phyloP scores from a whole-genome alignment of 35 echinoderm and acorn worm species.

The Heliocidaris tuberculata region DNA sequence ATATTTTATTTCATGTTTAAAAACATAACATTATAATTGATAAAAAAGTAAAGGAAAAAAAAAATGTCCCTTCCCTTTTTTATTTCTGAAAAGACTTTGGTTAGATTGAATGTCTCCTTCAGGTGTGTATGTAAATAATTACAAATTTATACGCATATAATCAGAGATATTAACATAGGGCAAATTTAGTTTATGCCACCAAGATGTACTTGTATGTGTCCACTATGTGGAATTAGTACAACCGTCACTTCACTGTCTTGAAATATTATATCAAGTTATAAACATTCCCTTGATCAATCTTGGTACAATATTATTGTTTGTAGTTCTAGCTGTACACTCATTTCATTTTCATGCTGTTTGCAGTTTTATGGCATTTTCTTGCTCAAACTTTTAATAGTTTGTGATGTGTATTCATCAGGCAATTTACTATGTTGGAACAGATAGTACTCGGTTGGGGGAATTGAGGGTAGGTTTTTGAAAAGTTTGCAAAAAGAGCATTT shows the following conservation, averaged over 20 bases:
- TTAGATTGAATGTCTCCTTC: background rate
- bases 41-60: background rate
- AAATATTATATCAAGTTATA: background rate
- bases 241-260: background rate
- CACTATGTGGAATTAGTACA: background rate
- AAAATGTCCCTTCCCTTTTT: background rate
- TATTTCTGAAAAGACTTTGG: background rate
- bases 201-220: constrained; percentile 9
- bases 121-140: background rate
- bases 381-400: background rate
- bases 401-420: background rate
- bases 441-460: too few relatives aligned
- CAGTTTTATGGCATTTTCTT: background rate
- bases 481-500: too few relatives aligned
- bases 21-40: background rate
- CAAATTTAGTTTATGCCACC: background rate
- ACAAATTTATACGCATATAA: background rate
- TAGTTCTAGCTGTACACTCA: background rate
- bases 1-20: background rate
- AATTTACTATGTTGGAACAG: background rate
- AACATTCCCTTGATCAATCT: background rate
- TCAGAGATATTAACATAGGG: background rate
- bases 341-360: background rate
- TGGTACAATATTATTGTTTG: background rate
- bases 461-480: too few relatives aligned